These are phyloP conservation scores for Anabas testudineus DNA, from an alignment of 2,797 vertebrate species.

Conservation along the genomic window DNA sequence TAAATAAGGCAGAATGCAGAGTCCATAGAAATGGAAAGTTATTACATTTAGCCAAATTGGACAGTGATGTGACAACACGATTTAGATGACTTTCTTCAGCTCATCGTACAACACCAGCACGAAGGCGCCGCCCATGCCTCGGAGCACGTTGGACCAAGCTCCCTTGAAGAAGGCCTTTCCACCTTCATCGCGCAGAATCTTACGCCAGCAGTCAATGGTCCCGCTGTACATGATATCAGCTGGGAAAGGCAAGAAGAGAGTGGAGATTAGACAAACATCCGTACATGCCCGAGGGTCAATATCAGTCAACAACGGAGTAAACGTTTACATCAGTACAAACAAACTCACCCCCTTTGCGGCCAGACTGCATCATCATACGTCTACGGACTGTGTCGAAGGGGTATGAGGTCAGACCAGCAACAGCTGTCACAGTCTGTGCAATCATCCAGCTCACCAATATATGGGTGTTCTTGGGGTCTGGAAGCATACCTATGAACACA, in stretches of 20 bases:
- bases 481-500: conserved; percentile 89
- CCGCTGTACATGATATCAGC: conserved; percentile 94
- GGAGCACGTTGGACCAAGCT: conserved; percentile 94
- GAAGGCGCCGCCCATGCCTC: conserved; percentile 95
- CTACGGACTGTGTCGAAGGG: conserved; percentile 95
- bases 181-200: conserved; percentile 92
- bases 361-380: conserved; percentile 98
- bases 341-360: conserved; percentile 87
- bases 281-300: not conserved
- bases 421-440: conserved; percentile 90
- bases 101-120: conserved; percentile 97
- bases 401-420: conserved; percentile 91
- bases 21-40: conserved; percentile 88
- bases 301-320: rapidly evolving
- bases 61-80: conserved; percentile 74
- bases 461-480: conserved; percentile 91
- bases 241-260: conserved; percentile 24
- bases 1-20: conserved; percentile 88
- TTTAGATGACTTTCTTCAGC: conserved; percentile 94
- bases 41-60: conserved; percentile 88
- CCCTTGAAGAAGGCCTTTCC: conserved; percentile 96
- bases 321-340: not conserved
- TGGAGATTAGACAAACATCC: not conserved
- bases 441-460: conserved; percentile 97
- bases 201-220: conserved; percentile 95